Percentiles rank a stretch among this genome's conserved stretches.
These are phyloP conservation scores for Cryptotis parvus DNA, from an alignment of 2,113 vertebrate genomes.

Conservation along the genomic window DNA sequence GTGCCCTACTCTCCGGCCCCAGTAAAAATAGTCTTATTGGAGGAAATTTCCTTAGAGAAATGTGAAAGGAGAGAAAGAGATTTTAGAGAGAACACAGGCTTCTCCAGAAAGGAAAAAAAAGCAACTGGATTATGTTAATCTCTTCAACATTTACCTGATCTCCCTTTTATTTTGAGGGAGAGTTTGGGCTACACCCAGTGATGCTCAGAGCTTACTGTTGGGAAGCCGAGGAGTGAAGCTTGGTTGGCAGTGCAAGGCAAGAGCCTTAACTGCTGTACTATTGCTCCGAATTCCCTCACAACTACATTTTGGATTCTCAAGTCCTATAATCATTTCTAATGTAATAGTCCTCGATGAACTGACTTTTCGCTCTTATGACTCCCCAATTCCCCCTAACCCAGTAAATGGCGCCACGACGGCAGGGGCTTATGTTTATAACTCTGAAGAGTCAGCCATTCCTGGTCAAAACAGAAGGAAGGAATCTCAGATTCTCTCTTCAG, in stretches of 20 bases:
- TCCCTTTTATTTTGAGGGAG: conserved; percentile 20
- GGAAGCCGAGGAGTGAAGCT: too few relatives aligned
- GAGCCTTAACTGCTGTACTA: too few relatives aligned
- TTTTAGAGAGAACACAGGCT: too few relatives aligned
- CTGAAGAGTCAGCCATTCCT: not conserved
- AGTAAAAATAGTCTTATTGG: too few relatives aligned
- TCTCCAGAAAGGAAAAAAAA: too few relatives aligned
- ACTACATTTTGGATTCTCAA: not conserved
- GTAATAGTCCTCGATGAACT: conserved; percentile 28
- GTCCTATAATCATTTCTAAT: not conserved
- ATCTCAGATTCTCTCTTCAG: not conserved
- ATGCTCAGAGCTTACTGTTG: too few relatives aligned
- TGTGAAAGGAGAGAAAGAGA: too few relatives aligned
- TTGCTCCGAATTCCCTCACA: not conserved
- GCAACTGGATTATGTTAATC: too few relatives aligned
- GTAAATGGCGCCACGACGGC: not conserved
- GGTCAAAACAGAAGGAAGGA: not conserved
- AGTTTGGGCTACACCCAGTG: not conserved
- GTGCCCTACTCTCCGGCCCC: too few relatives aligned
- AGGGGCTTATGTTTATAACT: not conserved
- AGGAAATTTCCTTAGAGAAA: too few relatives aligned
- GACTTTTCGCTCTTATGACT: not conserved
- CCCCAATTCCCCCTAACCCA: not conserved
- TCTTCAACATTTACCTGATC: too few relatives aligned
- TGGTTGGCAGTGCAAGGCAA: too few relatives aligned